Evolutionary conservation across 2,888 invertebrate genomes (phyloP), one percentile per base, ranked within the genome.

Genomic region (Euproctis similis): DNA sequence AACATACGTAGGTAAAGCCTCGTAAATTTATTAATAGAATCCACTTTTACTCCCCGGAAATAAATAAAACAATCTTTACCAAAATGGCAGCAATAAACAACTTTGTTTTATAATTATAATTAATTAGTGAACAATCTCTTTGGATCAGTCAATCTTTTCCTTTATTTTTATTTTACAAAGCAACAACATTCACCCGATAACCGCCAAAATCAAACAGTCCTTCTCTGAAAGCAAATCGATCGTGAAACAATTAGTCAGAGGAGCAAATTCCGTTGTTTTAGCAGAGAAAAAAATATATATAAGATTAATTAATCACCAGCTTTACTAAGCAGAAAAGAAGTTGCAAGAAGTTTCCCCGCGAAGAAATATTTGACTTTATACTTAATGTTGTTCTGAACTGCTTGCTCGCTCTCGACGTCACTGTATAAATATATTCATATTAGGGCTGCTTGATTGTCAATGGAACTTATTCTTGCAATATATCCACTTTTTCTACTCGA

Each of bases 301-400:
- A 28, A 19, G 30, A 38, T 44, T 51, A 47, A 50, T 50, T 50
- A 50, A 50, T 50, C 52, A 47, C 35, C 21, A 33, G 45, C 42
- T 49, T 50, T 45, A 43, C 40, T 47, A 35, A 47, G 48, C 48
- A 45, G 35, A 45, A 51, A 45, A 49, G 32, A 47, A 50, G 31
- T 39, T 39, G 33, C 37, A 23, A 41, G 38, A 49, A 46, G 35
- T 48, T 49, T 39, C 16, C 20, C 22, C 25, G n/a, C 31, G 27
- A 31, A 40, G 38, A 46, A 47, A 49, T 48, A 51, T 56, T 52
- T 46, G 42, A 51, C 42, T 53, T 50, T 40, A 24, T 37, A 35
- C 45, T 45, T 26, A 31, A 42, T 28, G 31, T 26, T 24, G 30
- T 33, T 29, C 36, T 32, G 28, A 36, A 42, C 36, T 46, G 43